Conservation (phyloP, 1,140 invertebrate genomes). For the Solenopsis invicta region DNA sequence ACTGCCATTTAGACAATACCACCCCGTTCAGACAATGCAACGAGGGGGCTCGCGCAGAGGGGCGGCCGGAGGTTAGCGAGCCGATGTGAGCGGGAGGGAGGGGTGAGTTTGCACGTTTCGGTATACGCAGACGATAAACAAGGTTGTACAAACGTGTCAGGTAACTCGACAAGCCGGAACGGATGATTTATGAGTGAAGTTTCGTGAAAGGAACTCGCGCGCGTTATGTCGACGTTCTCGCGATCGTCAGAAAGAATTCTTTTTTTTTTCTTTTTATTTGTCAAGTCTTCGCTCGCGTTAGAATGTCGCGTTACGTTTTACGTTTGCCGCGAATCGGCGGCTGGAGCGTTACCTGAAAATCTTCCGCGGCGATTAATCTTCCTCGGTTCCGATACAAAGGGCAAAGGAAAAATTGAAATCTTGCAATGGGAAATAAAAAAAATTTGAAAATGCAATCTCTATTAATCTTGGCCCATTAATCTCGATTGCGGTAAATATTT, state of each 20-base stretch:
- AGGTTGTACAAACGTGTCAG: conserved; percentile 63
- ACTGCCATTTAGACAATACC: conserved; percentile 56
- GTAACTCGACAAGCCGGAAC: conserved; percentile 58
- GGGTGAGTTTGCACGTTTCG: conserved; percentile 55
- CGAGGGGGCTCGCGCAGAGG: neutral
- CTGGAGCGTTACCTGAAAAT: conserved; percentile 9
- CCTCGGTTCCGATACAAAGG: neutral
- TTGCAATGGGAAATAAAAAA: neutral
- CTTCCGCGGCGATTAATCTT: conserved; percentile 37
- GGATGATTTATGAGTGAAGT: conserved; percentile 60
- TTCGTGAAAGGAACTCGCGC: conserved; percentile 50
- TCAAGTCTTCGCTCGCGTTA: neutral
- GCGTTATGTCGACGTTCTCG: conserved; percentile 28
- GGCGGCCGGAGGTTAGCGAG: conserved; percentile 1
- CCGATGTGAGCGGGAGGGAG: conserved; percentile 18
- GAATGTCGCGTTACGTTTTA: conserved; percentile 16
- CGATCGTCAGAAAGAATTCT: conserved; percentile 37
- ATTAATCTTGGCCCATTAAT: conserved; percentile 31
- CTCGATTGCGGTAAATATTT: neutral
- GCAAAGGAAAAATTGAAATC: conserved; percentile 28
- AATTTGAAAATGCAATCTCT: neutral
- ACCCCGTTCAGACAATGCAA: conserved; percentile 11
- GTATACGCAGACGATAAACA: conserved; percentile 60
- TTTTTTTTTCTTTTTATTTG: neutral
- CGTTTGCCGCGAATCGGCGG: neutral